Base-by-base conservation (phyloP, 37 sponge, comb jelly and placozoan species). In the Aplysina aerophoba region DNA sequence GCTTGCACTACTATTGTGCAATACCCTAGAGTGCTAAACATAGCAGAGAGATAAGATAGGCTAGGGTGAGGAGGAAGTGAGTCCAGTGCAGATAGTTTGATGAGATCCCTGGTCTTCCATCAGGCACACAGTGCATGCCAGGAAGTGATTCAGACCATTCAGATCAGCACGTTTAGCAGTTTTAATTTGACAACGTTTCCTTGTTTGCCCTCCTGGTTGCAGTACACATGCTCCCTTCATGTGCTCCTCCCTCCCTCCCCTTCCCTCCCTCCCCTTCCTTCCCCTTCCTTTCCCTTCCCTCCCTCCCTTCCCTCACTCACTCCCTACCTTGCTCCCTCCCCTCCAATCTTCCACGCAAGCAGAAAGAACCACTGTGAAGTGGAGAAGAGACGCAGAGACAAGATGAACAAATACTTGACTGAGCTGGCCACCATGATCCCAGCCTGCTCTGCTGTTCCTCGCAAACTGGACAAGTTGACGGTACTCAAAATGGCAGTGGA, bases 341-440 rank as follows among this genome's bases (percentile, higher is more conserved):
- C 8, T 8, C 50, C 8, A 44, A 3, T 44, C n/a, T n/a, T n/a
- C n/a, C n/a, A n/a, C n/a, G n/a, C n/a, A 8, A 44, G 50, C 11
- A 62, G 78, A 24, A 75, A 75, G 78, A 75, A 93, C 73, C 96
- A 96, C 55, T 92, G 93, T 82, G 96, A 92, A n/a, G 93, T 96
- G 31, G 96, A 96, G 81, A 96, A 96, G 88, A 44, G 92, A 34
- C 75, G 96, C 17, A 39, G 96, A 21, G 93, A 96, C 74, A 87
- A 94, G 39, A 93, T 93, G 97, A 96, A 96, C 86, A 79, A 88
- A 56, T 93, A 96, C 90, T 89, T 92, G 84, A 69, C 88, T 36
- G 96, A 96, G 88, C 83, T 96, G 81, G 93, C 96, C 16, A 89
- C 90, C 61, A 96, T 96, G 96, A 91, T 96, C 25, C 96, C 96